These are phyloP conservation scores for Eurois occulta DNA, from an alignment of 2,888 invertebrate species.

Conservation along the genomic window DNA sequence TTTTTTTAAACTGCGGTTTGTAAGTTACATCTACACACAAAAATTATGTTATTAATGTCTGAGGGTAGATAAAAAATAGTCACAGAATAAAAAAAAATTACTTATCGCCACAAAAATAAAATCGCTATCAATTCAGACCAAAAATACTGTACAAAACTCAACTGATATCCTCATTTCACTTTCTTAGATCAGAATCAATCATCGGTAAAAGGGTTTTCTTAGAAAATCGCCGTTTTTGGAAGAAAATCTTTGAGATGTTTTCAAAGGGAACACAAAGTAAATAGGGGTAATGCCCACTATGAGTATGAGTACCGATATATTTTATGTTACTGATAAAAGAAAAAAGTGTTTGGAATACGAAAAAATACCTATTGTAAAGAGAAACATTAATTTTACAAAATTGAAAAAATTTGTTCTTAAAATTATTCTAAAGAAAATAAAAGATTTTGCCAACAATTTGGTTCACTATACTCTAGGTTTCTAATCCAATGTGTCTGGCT, in stretches of 20 bases:
- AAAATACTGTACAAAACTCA: neutral
- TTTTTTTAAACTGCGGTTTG: neutral
- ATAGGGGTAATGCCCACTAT: neutral
- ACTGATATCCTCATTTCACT: neutral
- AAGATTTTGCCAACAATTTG: no score
- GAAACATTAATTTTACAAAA: neutral
- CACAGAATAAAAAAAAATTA: neutral
- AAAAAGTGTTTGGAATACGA: neutral
- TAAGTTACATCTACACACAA: neutral
- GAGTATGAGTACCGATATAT: neutral
- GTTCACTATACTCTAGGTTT: neutral
- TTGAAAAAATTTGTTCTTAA: neutral
- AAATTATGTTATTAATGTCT: neutral
- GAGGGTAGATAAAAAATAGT: no score
- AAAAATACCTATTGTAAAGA: neutral
- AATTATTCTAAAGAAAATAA: neutral
- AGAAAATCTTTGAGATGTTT: neutral
- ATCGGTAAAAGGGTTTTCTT: constrained; percentile 9
- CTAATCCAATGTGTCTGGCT: neutral
- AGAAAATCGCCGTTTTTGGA: neutral
- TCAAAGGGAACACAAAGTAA: neutral
- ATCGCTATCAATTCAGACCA: neutral
- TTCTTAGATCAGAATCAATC: constrained; percentile 1
- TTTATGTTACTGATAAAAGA: no score
- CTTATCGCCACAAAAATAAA: no score